Evolutionary conservation across 2,113 vertebrate species (phyloP), one percentile per base, ranked within the genome.

Genomic region (Microtus ochrogaster): DNA sequence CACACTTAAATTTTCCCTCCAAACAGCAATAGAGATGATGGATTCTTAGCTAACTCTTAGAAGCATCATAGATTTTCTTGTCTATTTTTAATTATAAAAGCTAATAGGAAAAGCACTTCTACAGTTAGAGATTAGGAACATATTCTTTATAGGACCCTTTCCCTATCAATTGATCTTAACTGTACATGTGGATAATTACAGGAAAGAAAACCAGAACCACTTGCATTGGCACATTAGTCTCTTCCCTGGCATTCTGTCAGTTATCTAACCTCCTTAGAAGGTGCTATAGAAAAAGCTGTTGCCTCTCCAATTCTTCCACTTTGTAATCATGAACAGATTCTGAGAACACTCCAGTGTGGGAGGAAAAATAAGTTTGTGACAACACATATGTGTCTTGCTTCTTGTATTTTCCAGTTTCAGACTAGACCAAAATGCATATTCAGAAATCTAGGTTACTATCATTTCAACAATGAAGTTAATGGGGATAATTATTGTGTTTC

Each of bases 371-470:
- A 72, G 13, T 65, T 74, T 55, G 1, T 58, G 26, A 52, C 49
- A 4, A 84, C 30, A 39, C 85, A 36, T 58, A 89, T 87, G 13
- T 8, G 63, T 96, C 26, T 94, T 95, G 0, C 21, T 85, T 92
- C 9, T 79, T 33, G 28, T 89, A 85, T 41, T 72, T 92, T 16
- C 5, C 7, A 47, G 7, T 49, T 70, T 82, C 33, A 70, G 77
- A 76, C 55, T 6, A 58, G 30, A 84, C 3, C 4, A 85, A 92
- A 95, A 58, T 78, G 65, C 77, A 72, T 3, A 78, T 1, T 44
- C 19, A 79, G 58, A 49, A 7, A 19, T 93, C 33, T 63, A 5
- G 3, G 70, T 79, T 95, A 21, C 44, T 81, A 22, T 49, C 36
- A 65, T 81, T 84, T 96, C 8, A 47, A 44, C 10, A 68, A 83